phyloP scores from a whole-genome alignment of 2,888 invertebrate genomes.

The Conus canariensis region DNA sequence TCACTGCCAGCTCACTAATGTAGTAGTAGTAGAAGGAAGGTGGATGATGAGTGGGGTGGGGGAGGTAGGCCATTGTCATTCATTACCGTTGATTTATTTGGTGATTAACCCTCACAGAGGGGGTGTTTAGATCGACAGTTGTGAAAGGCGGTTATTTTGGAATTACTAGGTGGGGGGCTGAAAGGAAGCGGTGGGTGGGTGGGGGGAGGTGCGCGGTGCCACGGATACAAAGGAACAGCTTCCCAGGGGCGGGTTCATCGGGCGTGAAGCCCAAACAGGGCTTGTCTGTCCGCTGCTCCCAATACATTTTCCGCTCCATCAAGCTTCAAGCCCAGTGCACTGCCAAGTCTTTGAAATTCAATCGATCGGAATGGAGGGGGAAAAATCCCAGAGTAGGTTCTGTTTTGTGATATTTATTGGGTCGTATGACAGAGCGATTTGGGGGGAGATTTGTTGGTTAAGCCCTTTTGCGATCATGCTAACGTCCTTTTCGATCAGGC shows the following conservation, averaged over 20 bases:
- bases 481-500: not conserved
- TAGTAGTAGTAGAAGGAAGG: not conserved
- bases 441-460: not conserved
- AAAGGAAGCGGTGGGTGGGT: not conserved
- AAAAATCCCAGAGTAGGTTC: not conserved
- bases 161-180: slow-evolving; percentile 8
- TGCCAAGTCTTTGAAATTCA: too few species aligned
- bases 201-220: too few species aligned
- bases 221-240: slow-evolving; percentile 10
- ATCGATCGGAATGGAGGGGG: slow-evolving; percentile 6
- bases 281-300: slow-evolving; percentile 24
- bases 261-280: slow-evolving; percentile 8
- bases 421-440: not conserved
- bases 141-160: slow-evolving; percentile 33
- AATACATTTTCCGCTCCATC: slow-evolving; percentile 30
- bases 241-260: not conserved
- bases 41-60: not conserved
- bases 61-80: slow-evolving; percentile 23
- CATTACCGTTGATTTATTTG: slow-evolving; percentile 37
- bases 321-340: not conserved
- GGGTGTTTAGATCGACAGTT: slow-evolving; percentile 5
- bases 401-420: not conserved
- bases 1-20: slow-evolving; percentile 30
- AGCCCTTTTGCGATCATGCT: not conserved
- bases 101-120: slow-evolving; percentile 24